Percentiles rank a stretch among this genome's conserved stretches.
These are phyloP conservation scores for Phyllostomus hastatus DNA, from an alignment of 2,113 vertebrate genomes.

Conservation along the genomic window DNA sequence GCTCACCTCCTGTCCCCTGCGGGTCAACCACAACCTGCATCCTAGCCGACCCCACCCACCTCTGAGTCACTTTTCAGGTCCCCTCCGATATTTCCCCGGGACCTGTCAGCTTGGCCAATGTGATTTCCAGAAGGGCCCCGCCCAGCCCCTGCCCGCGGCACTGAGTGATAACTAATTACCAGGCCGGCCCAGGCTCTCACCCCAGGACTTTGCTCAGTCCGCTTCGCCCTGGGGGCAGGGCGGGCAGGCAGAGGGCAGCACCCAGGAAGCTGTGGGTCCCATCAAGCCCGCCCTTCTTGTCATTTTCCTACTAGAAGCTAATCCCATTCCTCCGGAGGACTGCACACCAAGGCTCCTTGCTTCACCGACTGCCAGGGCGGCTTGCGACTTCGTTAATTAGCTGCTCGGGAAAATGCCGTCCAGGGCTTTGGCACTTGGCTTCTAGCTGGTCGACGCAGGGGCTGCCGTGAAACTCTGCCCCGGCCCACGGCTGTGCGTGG, in stretches of 20 bases:
- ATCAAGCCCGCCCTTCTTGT: not conserved
- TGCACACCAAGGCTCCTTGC: not conserved
- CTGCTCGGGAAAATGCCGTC: slow-evolving; percentile 52
- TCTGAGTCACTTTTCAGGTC: not conserved
- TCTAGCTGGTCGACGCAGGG: slow-evolving; percentile 51
- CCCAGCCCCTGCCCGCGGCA: not conserved
- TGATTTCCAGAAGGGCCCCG: not conserved
- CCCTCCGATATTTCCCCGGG: not conserved
- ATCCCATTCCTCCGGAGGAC: not conserved
- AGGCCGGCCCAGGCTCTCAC: not conserved
- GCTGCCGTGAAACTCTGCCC: slow-evolving; percentile 56
- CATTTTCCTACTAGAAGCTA: slow-evolving; percentile 47
- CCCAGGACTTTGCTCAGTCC: not conserved
- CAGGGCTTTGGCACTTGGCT: not conserved
- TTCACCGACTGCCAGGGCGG: slow-evolving; percentile 13
- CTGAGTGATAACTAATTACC: slow-evolving; percentile 19
- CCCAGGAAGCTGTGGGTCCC: not conserved
- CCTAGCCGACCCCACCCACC: not conserved
- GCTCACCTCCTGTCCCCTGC: not conserved
- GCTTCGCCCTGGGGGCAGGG: not conserved
- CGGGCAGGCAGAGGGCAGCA: not conserved
- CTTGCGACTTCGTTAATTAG: slow-evolving; percentile 57
- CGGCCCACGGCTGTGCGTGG: not conserved
- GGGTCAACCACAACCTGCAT: not conserved
- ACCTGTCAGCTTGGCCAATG: not conserved